phyloP scores from a whole-genome alignment of 2,888 invertebrate species.

The Epinotia ramella region DNA sequence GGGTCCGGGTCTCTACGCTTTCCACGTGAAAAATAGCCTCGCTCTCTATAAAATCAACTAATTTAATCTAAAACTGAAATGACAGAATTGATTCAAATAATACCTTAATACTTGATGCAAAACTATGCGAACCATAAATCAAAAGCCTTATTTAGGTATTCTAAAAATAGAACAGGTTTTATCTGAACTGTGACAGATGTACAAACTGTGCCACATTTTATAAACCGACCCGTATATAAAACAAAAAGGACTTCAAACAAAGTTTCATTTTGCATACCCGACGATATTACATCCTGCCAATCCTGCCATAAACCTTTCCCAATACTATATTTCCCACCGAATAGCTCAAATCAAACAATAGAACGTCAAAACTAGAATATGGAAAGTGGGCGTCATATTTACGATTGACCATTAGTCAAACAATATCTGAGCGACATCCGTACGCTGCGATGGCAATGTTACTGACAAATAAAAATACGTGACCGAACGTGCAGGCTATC shows the following conservation, averaged over 20 bases:
- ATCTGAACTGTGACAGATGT: background rate
- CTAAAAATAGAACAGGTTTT: background rate
- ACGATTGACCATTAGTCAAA: conserved; percentile 70
- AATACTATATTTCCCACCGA: conserved; percentile 53
- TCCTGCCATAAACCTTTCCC: conserved; percentile 49
- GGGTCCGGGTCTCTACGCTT: conserved; percentile 47
- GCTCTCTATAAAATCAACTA: conserved; percentile 24
- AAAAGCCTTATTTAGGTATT: background rate
- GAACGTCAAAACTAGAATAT: conserved; percentile 66
- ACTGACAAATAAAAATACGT: conserved; percentile 30
- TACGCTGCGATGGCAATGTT: conserved; percentile 31
- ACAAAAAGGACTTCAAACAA: conserved; percentile 15
- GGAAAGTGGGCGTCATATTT: conserved; percentile 61
- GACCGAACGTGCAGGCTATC: conserved; percentile 29
- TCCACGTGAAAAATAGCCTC: conserved; percentile 14
- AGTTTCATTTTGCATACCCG: conserved; percentile 3
- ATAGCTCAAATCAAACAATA: conserved; percentile 60
- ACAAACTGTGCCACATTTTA: background rate
- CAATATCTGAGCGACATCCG: conserved; percentile 65
- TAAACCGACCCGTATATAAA: conserved; percentile 5
- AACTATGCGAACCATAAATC: background rate
- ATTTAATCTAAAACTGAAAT: conserved; percentile 3
- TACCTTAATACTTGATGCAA: background rate
- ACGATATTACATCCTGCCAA: conserved; percentile 5
- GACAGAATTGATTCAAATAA: background rate